Conservation (phyloP, 2,113 vertebrate genomes). For the Danio rerio region GRCz12tu NC_133180.1:73163001-73163500, state of each 20-base stretch:
- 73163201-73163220: conserved; percentile 72
- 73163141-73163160: conserved; percentile 76
- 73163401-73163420: no score
- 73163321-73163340: neutral
- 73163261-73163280: conserved; percentile 69
- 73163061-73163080: neutral
- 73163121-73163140: conserved; percentile 36
- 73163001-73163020: conserved; percentile 72
- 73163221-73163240: conserved; percentile 74
- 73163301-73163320: conserved; percentile 54
- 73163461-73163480: no score
- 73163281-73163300: conserved; percentile 72
- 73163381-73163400: no score
- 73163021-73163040: conserved; percentile 77
- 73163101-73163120: neutral
- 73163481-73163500: no score
- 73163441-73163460: no score
- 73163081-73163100: neutral
- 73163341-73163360: no score
- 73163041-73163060: conserved; percentile 24
- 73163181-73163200: conserved; percentile 76
- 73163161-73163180: conserved; percentile 68
- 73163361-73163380: no score
- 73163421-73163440: no score
- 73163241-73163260: conserved; percentile 74